Evolutionary conservation across 1,140 invertebrate species (phyloP).

Genomic region (Drosophila orosa): DNA sequence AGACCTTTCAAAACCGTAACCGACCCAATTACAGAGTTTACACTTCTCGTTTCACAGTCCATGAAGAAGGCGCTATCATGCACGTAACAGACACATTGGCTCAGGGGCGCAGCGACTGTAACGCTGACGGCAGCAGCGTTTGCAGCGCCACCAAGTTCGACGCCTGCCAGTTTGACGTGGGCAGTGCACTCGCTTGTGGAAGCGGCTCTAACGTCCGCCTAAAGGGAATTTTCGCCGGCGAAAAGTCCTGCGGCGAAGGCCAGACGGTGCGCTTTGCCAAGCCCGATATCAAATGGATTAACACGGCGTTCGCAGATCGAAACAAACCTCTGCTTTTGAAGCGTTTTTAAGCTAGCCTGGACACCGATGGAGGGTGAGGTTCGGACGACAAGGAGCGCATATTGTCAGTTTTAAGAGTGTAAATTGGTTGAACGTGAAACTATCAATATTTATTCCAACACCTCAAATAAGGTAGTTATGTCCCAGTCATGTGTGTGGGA

Average conservation of each 20-base stretch:
- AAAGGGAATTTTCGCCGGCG: conserved; percentile 90
- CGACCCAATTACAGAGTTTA: neutral
- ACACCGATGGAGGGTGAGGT: neutral
- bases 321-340: conserved; percentile 73
- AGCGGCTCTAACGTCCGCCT: conserved; percentile 88
- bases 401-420: neutral
- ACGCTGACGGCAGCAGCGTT: conserved; percentile 65
- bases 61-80: conserved; percentile 89
- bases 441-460: conserved; percentile 46
- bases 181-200: conserved; percentile 91
- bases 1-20: neutral
- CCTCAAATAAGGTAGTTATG: conserved; percentile 5
- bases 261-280: conserved; percentile 77
- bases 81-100: conserved; percentile 89
- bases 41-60: conserved; percentile 83
- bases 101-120: conserved; percentile 61
- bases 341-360: conserved; percentile 51
- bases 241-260: conserved; percentile 86
- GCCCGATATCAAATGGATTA: conserved; percentile 82
- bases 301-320: conserved; percentile 69
- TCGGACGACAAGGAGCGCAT: neutral
- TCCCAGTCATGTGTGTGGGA: neutral
- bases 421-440: conserved; percentile 60
- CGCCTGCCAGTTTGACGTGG: conserved; percentile 89
- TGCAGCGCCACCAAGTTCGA: conserved; percentile 86